Percentiles rank a stretch among this genome's conserved stretches.
Conservation (phyloP, 2,797 vertebrate species). For the Rhinogobio ventralis region DNA sequence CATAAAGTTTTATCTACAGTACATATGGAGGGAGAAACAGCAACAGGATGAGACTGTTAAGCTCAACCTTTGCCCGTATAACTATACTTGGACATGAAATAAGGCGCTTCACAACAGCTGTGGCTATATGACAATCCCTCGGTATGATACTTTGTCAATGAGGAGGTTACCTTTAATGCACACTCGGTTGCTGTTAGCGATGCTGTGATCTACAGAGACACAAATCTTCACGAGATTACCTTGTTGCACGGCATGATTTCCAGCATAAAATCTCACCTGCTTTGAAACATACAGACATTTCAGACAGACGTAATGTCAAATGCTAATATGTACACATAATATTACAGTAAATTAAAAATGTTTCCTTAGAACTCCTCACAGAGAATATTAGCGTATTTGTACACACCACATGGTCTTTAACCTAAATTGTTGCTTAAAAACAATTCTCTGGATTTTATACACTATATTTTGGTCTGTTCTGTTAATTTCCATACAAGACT, state of each 20-base stretch:
- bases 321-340: not conserved
- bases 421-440: conserved; percentile 34
- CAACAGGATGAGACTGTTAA: not conserved
- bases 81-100: conserved; percentile 32
- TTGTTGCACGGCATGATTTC: not conserved
- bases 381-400: not conserved
- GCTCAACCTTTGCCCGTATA: not conserved
- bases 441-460: conserved; percentile 23
- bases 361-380: not conserved
- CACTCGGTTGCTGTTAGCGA: not conserved
- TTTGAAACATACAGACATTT: not conserved
- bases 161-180: conserved; percentile 3
- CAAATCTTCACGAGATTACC: not conserved
- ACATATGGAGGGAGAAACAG: conserved; percentile 1
- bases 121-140: conserved; percentile 1
- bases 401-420: conserved; percentile 32
- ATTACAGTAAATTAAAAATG: not conserved
- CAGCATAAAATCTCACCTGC: not conserved
- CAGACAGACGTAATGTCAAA: not conserved
- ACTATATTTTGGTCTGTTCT: conserved; percentile 47
- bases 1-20: conserved; percentile 17
- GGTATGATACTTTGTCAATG: not conserved
- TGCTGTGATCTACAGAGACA: not conserved
- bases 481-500: conserved; percentile 36
- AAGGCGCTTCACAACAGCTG: conserved; percentile 35